Base-by-base conservation (phyloP, 2,797 vertebrate species). In the Helarctos malayanus region DNA sequence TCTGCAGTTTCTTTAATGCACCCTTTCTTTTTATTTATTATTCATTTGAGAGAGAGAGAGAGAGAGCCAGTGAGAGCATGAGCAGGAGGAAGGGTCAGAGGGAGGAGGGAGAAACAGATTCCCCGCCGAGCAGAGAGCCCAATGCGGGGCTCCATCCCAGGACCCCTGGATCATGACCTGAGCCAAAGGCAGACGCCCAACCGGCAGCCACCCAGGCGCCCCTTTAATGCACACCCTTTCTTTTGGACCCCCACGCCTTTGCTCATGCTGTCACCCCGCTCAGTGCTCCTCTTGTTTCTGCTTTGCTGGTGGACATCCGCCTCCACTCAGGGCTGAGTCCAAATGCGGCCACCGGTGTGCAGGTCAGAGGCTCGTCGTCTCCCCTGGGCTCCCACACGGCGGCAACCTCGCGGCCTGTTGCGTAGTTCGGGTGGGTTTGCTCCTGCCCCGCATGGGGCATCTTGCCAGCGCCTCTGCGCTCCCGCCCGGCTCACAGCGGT, bases 401-500 rank as follows among this genome's bases (percentile, higher is more conserved):
- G 21, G 86, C 25, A 41, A n/a, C n/a, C 23, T 56, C 13, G 49
- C 0, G 16, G 29, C 25, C 21, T 73, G 11, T 35, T n/a, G 18
- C 0, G 16, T 63, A 35, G 35, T 16, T 32, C 38, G 7, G 2
- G 14, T 45, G 81, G 19, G 21, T 35, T 49, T 93, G 68, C 76
- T 82, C 41, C 82, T 23, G 15, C n/a, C 27, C 45, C 47, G 9
- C 29, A 9, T 23, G 19, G 78, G 61, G 13, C 10, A 8, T 73
- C 41, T 76, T 35, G 4, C 49, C 49, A 0, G 2, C 41, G 75
- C 49, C 27, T 78, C 71, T 35, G 9, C 45, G 12, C 59, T 89
- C 41, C 16, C 0, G 1, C 32, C 54, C 1, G 15, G 68, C 32
- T 71, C 32, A n/a, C 52, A 29, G 47, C 1, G 14, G 27, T 16